Evolutionary conservation across 1,140 invertebrate genomes (phyloP), one percentile per base, ranked within the genome.

Genomic region (Anoplolepis gracilipes): DNA sequence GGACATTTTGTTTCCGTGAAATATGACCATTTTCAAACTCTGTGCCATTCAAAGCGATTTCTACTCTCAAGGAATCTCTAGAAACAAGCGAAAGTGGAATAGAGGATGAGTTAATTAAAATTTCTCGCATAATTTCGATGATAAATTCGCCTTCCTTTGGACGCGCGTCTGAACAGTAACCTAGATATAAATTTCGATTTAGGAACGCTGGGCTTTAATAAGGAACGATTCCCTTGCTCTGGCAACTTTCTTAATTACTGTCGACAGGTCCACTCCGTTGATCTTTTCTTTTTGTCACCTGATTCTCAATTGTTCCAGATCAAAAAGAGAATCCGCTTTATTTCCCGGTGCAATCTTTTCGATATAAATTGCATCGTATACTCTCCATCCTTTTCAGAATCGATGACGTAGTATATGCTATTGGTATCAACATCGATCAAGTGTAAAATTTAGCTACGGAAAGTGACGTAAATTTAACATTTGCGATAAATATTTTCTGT

Each of bases 241-340:
- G 55, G 76, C 85, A 89, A 91, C 87, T 90, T 91, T 91, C 87
- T 62, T 91, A 90, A 90, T 91, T 90, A 90, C 79, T 88, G 39
- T 82, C 33, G 49, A 84, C 57, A 25, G 65, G 72, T 64, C 55
- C 28, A n/a, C 42, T 69, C 22, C 16, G 39, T 36, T 53, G 49
- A 30, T 61, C 28, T 57, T 86, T 70, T 46, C 53, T 64, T n/a
- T 11, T 42, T 2, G 11, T 1, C 8, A 36, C 19, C 70, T 55
- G 25, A 19, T 53, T 22, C 39, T 85, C 55, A 36, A 81, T n/a
- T 33, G 25, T 82, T 82, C n/a, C 22, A n/a, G n/a, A 67, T 78
- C n/a, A 28, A n/a, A 78, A 65, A 39, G 22, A 28, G 1, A 33
- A 13, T 11, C 64, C n/a, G 42, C 25, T 64, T 78, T 33, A 46